Evolutionary conservation across 2,113 vertebrate species (phyloP).

Genomic region (Rhadina sibilatrix): DNA sequence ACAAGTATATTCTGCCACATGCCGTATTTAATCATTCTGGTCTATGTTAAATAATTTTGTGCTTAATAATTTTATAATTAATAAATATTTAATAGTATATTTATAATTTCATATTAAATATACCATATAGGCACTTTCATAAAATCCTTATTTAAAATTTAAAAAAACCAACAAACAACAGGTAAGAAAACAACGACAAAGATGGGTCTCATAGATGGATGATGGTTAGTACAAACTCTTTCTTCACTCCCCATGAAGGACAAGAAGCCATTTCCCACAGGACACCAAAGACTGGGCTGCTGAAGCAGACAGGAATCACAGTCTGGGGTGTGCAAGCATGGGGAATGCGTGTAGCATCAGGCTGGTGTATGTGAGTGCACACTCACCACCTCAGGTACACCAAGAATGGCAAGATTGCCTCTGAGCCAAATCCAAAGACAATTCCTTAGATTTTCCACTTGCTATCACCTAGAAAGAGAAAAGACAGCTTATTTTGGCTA

Average conservation of each 20-base stretch:
- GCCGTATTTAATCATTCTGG: neutral
- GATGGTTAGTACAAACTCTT: neutral
- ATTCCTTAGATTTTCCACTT: neutral
- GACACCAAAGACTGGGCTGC: neutral
- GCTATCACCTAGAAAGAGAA: neutral
- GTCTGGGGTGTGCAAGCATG: fast-evolving
- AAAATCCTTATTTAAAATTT: neutral
- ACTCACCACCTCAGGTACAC: fast-evolving
- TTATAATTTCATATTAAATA: neutral
- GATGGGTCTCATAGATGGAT: neutral
- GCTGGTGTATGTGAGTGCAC: neutral
- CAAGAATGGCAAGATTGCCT: neutral
- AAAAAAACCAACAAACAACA: neutral
- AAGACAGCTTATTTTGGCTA: neutral
- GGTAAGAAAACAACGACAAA: neutral
- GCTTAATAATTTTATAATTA: neutral
- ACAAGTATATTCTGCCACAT: neutral
- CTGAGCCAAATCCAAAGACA: neutral
- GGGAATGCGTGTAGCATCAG: neutral
- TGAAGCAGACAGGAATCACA: neutral
- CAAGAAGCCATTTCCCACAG: neutral
- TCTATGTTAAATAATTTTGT: neutral
- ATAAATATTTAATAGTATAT: neutral
- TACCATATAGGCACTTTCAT: neutral
- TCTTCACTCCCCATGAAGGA: neutral